phyloP scores from a whole-genome alignment of 2,888 invertebrate species.

The Hydroisotoma schaefferi region DNA sequence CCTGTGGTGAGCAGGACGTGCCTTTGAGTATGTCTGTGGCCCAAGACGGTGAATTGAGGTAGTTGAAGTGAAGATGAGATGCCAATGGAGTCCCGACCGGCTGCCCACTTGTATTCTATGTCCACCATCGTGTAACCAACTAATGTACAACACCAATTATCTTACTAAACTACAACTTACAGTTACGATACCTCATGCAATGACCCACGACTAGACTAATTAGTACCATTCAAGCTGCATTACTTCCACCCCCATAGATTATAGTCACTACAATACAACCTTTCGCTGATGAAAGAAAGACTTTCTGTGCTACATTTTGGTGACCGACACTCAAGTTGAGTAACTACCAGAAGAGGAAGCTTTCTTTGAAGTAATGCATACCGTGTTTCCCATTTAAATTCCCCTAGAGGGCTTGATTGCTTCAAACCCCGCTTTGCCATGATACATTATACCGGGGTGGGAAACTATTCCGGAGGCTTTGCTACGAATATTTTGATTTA shows the following conservation, averaged over 20 bases:
- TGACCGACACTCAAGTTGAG: too few relatives aligned
- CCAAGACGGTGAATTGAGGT: constrained; percentile 94
- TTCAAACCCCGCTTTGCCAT: too few relatives aligned
- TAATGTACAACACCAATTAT: constrained; percentile 53
- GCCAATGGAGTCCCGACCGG: constrained; percentile 87
- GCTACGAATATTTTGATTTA: too few relatives aligned
- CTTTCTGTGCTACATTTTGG: too few relatives aligned
- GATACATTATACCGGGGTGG: too few relatives aligned
- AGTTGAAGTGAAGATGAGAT: constrained; percentile 92
- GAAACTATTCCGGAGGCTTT: too few relatives aligned
- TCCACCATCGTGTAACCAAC: constrained; percentile 98
- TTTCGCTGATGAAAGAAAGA: too few relatives aligned
- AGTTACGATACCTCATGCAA: constrained; percentile 7
- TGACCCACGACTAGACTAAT: not conserved
- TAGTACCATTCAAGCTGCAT: not conserved
- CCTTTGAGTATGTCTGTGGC: constrained; percentile 90
- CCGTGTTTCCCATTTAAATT: too few relatives aligned
- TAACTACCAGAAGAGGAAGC: too few relatives aligned
- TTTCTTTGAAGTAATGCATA: too few relatives aligned
- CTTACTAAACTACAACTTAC: constrained; percentile 25
- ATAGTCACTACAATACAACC: too few relatives aligned
- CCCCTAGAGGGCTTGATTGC: too few relatives aligned
- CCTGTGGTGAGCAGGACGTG: constrained; percentile 94
- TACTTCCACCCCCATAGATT: not conserved
- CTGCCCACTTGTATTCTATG: constrained; percentile 95